A percentile compares a stretch with the other conserved stretches of the same genome.
Conservation (phyloP, 1,140 invertebrate genomes). For the Trialeurodes vaporariorum region DNA sequence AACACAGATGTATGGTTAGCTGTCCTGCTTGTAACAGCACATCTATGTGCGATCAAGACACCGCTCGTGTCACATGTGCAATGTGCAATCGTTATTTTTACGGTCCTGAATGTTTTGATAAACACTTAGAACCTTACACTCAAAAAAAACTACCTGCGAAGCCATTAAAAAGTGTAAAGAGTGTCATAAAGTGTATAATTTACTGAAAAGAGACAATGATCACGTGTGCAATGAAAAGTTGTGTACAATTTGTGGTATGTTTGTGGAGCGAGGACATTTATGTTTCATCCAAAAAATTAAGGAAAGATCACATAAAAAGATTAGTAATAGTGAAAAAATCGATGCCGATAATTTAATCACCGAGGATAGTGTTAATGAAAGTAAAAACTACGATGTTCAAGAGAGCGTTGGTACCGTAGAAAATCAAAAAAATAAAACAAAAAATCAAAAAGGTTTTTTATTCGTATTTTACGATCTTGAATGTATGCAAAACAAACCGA, state of each 20-base stretch:
- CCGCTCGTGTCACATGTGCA: background rate
- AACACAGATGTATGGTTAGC: background rate
- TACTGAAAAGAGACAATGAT: background rate
- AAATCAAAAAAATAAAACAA: background rate
- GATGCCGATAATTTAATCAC: too few relatives aligned
- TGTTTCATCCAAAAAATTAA: background rate
- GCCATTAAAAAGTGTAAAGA: background rate
- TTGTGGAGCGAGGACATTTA: background rate
- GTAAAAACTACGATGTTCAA: background rate
- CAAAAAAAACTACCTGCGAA: background rate
- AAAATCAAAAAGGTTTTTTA: background rate
- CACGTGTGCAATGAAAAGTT: background rate
- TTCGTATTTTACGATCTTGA: background rate
- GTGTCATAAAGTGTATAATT: background rate
- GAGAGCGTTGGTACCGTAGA: background rate
- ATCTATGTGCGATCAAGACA: background rate
- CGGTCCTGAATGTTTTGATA: background rate
- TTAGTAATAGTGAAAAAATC: background rate
- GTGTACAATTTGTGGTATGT: background rate
- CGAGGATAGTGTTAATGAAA: background rate
- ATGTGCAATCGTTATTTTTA: background rate
- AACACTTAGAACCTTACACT: background rate
- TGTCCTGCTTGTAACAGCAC: background rate
- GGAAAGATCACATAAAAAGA: background rate
- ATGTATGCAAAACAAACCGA: background rate